phyloP scores from a whole-genome alignment of 2,113 vertebrate species.

The Corythaeola cristata region DNA sequence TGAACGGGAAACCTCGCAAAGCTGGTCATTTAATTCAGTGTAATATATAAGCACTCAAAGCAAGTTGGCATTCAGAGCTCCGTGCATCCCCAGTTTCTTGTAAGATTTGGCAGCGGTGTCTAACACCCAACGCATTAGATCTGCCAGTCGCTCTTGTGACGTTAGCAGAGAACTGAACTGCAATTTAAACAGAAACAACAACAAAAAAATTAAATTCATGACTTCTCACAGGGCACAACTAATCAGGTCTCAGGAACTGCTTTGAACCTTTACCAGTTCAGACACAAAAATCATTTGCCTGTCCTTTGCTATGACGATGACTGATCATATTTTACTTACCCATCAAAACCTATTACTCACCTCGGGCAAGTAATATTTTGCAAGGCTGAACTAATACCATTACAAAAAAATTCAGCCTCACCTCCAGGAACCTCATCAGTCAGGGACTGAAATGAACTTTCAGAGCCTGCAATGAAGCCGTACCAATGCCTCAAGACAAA shows the following conservation, averaged over 20 bases:
- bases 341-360: neutral
- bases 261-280: neutral
- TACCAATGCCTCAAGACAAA: neutral
- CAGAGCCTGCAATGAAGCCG: neutral
- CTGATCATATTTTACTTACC: neutral
- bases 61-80: neutral
- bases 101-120: neutral
- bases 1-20: neutral
- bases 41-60: neutral
- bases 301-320: neutral
- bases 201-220: too few species aligned
- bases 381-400: slow-evolving; percentile 17
- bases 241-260: neutral
- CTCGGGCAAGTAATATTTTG: neutral
- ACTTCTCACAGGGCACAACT: neutral
- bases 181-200: neutral
- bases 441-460: neutral
- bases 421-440: slow-evolving; percentile 31
- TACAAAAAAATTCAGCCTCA: neutral
- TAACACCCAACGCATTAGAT: neutral
- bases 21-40: neutral
- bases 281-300: neutral
- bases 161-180: neutral
- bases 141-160: neutral
- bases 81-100: neutral